phyloP scores from a whole-genome alignment of 2,888 invertebrate genomes.

The Hetaerina titia region DNA sequence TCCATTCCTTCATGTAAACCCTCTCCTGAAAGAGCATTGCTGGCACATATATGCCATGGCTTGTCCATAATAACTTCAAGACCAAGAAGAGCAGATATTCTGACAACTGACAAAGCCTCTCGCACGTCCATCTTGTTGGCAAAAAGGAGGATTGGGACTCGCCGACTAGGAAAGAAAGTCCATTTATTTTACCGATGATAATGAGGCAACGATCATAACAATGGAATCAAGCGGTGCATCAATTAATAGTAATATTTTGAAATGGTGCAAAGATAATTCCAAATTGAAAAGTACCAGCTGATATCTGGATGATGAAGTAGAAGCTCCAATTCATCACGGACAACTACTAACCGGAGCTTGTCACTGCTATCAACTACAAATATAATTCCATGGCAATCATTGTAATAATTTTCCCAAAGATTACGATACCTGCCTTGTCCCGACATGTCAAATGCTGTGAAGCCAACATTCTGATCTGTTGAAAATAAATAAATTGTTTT shows the following conservation, averaged over 20 bases:
- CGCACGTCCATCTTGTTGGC: slow-evolving; percentile 97
- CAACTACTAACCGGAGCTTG: slow-evolving; percentile 93
- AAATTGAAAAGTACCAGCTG: slow-evolving; percentile 72
- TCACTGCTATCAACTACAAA: slow-evolving; percentile 98
- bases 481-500: slow-evolving; percentile 71
- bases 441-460: slow-evolving; percentile 98
- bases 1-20: slow-evolving; percentile 94
- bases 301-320: slow-evolving; percentile 93
- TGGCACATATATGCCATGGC: slow-evolving; percentile 97
- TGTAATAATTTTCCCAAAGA: slow-evolving; percentile 98
- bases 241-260: neutral
- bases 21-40: slow-evolving; percentile 95
- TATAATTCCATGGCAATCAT: slow-evolving; percentile 94
- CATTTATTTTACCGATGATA: neutral
- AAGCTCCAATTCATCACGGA: slow-evolving; percentile 95
- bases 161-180: slow-evolving; percentile 78
- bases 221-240: slow-evolving; percentile 69
- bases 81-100: slow-evolving; percentile 83
- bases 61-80: slow-evolving; percentile 91
- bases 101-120: slow-evolving; percentile 90
- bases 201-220: slow-evolving; percentile 71
- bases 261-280: neutral
- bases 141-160: slow-evolving; percentile 93
- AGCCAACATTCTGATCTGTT: slow-evolving; percentile 88
- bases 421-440: slow-evolving; percentile 96